These are phyloP conservation scores for Thalassoma bifasciatum DNA, from an alignment of 2,113 vertebrate species.

Conservation along the genomic window DNA sequence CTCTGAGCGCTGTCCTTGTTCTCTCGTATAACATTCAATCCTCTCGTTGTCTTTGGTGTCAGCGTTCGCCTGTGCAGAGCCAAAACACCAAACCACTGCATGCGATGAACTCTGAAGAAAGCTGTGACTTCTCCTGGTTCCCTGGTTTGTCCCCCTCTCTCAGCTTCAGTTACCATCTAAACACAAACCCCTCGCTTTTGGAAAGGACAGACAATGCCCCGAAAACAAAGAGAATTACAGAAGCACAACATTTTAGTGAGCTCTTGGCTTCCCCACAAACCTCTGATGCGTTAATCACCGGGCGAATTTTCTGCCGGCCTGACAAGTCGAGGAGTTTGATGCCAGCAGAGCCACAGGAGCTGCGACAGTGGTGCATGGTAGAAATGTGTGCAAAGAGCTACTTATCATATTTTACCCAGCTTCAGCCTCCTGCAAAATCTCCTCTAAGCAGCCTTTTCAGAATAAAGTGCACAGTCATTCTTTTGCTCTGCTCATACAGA, in stretches of 20 bases:
- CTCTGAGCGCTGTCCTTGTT: conserved; percentile 44
- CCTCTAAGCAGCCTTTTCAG: conserved; percentile 31
- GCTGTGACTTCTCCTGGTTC: not conserved
- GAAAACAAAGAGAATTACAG: conserved; percentile 3
- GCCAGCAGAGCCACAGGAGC: conserved; percentile 36
- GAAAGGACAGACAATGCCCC: not conserved
- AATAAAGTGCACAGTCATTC: conserved; percentile 3
- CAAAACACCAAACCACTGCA: conserved; percentile 7
- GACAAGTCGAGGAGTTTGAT: conserved; percentile 7
- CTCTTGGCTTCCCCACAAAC: conserved; percentile 29
- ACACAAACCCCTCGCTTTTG: not conserved
- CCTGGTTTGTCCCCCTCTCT: not conserved
- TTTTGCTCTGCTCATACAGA: not conserved
- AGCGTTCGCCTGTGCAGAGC: not conserved
- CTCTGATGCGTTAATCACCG: conserved; percentile 43
- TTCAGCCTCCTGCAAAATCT: not conserved
- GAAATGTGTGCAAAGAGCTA: conserved; percentile 27
- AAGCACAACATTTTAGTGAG: conserved; percentile 3
- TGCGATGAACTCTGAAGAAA: not conserved
- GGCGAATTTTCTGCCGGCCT: conserved; percentile 35
- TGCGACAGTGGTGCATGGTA: conserved; percentile 16
- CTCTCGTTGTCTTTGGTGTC: conserved; percentile 13
- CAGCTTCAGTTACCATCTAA: too few relatives aligned
- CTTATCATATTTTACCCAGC: conserved; percentile 23
- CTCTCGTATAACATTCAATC: conserved; percentile 36